Evolutionary conservation across 2,113 vertebrate species (phyloP).

Genomic region (Pseudonaja textilis): DNA sequence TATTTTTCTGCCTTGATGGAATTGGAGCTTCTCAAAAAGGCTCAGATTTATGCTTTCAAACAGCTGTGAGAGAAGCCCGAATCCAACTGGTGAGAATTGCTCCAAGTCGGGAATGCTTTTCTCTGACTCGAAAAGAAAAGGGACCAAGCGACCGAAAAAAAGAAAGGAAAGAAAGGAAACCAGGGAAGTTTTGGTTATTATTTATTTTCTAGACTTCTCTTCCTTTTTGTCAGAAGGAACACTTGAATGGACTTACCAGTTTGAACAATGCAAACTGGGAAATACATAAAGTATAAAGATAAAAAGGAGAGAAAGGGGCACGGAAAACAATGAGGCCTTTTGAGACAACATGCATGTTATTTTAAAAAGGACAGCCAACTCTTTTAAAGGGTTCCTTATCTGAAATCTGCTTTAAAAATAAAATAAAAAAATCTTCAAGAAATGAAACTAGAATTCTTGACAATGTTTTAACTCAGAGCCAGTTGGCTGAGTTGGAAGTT

Average conservation of each 20-base stretch:
- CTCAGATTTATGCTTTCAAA: neutral
- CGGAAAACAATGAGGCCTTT: neutral
- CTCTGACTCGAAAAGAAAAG: neutral
- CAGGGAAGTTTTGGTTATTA: neutral
- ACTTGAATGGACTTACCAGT: neutral
- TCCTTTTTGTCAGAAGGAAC: neutral
- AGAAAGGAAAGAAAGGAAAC: neutral
- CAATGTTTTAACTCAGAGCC: neutral
- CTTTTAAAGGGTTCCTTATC: neutral
- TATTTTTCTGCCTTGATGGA: neutral
- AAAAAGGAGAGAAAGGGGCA: neutral
- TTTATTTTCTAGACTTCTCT: neutral
- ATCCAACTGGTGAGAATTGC: neutral
- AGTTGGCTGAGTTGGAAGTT: neutral
- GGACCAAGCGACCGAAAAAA: neutral
- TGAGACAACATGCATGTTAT: neutral
- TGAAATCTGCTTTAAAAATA: neutral
- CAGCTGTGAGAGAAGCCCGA: constrained; percentile 1
- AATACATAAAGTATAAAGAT: neutral
- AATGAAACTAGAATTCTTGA: neutral
- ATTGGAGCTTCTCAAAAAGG: neutral
- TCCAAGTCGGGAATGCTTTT: neutral
- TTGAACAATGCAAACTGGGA: neutral
- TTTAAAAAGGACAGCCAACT: neutral
- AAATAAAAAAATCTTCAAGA: neutral